Conservation (phyloP, 1,140 invertebrate species). For the Lucilia sericata region DNA sequence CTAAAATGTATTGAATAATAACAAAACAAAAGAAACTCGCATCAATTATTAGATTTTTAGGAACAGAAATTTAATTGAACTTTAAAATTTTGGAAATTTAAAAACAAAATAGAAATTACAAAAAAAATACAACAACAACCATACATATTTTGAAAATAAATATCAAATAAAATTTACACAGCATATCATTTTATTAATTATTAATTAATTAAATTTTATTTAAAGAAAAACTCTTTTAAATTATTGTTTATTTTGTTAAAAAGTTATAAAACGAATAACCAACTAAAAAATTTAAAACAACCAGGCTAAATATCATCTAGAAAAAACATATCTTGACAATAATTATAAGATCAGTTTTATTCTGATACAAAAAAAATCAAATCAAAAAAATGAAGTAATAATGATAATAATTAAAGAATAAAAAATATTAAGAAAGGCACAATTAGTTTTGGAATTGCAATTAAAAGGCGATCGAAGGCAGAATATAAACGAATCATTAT, state of each 20-base stretch:
- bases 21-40: slow-evolving; percentile 21
- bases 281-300: slow-evolving; percentile 48
- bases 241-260: background rate
- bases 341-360: slow-evolving; percentile 53
- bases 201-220: background rate
- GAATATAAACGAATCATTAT: no score
- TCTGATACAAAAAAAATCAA: slow-evolving; percentile 27
- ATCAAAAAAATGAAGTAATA: slow-evolving; percentile 24
- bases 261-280: background rate
- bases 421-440: background rate
- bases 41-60: slow-evolving; percentile 44
- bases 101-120: background rate
- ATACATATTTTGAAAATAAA: no score
- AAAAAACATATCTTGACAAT: slow-evolving; percentile 65
- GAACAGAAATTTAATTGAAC: slow-evolving; percentile 1
- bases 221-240: slow-evolving; percentile 35
- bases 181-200: background rate
- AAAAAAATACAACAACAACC: background rate
- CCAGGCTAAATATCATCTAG: slow-evolving; percentile 66
- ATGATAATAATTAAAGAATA: background rate
- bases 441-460: background rate
- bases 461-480: background rate
- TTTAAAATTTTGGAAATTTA: background rate
- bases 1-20: background rate
- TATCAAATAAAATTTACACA: no score